Evolutionary conservation across 2,797 vertebrate genomes (phyloP), one percentile per base, ranked within the genome.

Genomic region (Phylloscopus collybita): DNA sequence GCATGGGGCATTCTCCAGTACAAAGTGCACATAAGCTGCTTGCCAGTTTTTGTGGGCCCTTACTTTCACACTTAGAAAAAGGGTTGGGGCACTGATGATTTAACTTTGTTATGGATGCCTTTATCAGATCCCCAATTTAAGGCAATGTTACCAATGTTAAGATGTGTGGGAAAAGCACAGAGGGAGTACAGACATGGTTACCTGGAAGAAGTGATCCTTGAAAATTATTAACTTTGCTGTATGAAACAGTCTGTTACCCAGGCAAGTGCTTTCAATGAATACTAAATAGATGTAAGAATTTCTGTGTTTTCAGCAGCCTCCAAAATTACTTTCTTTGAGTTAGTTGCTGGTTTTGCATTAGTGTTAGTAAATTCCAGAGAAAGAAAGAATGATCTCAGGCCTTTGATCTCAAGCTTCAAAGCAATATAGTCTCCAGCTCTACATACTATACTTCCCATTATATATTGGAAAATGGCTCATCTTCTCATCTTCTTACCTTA

Each of bases 281-380:
- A 23, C 19, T 66, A 49, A 72, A n/a, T 75, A 61, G 50, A 72
- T 36, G 5, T 57, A 79, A 96, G 13, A 32, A 66, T 73, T 81
- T 90, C 59, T 93, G 49, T 84, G 76, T 88, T 91, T 94, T 84
- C 66, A 79, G n/a, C 51, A 75, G 44, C 66, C 53, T 94, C 60
- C 82, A 92, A 66, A 93, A 91, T 90, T 72, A 42, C 73, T 79
- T 92, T 86, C 32, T 59, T 79, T 30, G 49, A 84, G 40, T 76
- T 91, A 76, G 45, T 84, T 93, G 29, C 69, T 90, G 47, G 50
- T 84, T 91, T 92, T 85, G 22, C 61, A 60, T 94, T 83, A 80
- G 51, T 49, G 40, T 59, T 75, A 74, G 73, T 85, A 86, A 94
- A 80, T 73, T 91, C 66, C 86, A 57, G 23, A 73, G 59, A 80